phyloP scores from a whole-genome alignment of 2,113 vertebrate genomes.

The Chrysochloris asiatica region DNA sequence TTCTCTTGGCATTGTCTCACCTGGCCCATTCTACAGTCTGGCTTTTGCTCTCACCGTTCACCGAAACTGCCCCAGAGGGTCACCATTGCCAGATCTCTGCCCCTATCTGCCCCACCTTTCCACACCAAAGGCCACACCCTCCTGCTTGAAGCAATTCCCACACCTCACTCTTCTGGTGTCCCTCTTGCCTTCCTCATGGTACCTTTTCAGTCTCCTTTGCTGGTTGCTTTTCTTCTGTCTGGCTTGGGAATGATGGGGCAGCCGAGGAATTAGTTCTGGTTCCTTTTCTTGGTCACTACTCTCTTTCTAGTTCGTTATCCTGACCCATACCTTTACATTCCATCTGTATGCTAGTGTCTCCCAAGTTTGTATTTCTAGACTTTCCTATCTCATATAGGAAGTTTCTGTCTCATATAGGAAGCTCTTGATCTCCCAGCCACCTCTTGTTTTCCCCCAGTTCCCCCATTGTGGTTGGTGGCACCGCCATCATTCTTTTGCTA shows the following conservation, averaged over 20 bases:
- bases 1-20: background rate
- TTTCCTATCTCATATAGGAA: no score
- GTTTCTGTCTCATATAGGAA: background rate
- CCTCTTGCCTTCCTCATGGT: background rate
- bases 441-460: background rate
- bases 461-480: background rate
- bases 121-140: background rate
- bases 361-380: background rate
- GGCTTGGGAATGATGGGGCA: background rate
- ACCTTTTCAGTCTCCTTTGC: background rate
- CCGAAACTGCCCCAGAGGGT: background rate
- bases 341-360: rapidly evolving
- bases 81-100: background rate
- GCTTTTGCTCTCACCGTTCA: background rate
- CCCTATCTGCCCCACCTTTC: background rate
- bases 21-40: background rate
- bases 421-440: background rate
- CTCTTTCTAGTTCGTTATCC: background rate
- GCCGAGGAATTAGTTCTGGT: background rate
- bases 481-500: background rate
- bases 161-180: background rate
- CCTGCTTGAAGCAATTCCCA: background rate
- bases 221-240: background rate
- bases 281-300: background rate
- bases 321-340: background rate